Base-by-base conservation (phyloP, 2,113 vertebrate species). In the Gavialis gangeticus region DNA sequence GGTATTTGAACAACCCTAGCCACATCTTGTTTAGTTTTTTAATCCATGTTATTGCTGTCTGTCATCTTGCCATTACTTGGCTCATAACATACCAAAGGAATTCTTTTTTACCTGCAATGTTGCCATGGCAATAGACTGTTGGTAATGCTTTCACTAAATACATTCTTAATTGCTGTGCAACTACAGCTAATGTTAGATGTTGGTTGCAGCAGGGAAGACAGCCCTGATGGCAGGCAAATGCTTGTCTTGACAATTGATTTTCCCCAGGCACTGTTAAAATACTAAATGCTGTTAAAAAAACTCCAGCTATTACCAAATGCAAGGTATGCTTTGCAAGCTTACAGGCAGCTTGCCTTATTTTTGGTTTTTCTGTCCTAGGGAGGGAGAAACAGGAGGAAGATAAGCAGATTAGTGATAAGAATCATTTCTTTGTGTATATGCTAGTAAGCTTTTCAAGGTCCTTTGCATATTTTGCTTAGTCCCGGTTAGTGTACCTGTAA, bases 21-120 rank as follows among this genome's bases (percentile, higher is more conserved):
- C n/a, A 30, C n/a, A 19, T 95, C 91, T 55, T 86, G 75, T 85
- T 86, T 75, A 79, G 76, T 89, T 73, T 75, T 56, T n/a, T 76
- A 56, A 17, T 76, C 55, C 10, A 28, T 12, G 19, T 76, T 76
- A 27, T 56, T 94, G 82, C 96, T 91, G 93, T 95, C 96, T 96
- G 96, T 85, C 90, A 92, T 76, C 34, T 88, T 80, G n/a, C 55
- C 22, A 14, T 34, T 34, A 56, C 22, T 34, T 64, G n/a, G 93
- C 96, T 97, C 91, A 66, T 75, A 92, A 95, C 90, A 82, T 93
- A 90, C 85, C 95, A 88, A 85, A 87, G 91, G 66, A 92, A 92
- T 94, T 94, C 94, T 96, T 95, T 46, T 97, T 97, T 96, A 97
- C 96, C 96, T 97, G 96, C 73, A 37, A 90, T 56, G 96, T 96